Conservation (phyloP, 2,888 invertebrate species). For the Caenorhabditis imperialis region DNA sequence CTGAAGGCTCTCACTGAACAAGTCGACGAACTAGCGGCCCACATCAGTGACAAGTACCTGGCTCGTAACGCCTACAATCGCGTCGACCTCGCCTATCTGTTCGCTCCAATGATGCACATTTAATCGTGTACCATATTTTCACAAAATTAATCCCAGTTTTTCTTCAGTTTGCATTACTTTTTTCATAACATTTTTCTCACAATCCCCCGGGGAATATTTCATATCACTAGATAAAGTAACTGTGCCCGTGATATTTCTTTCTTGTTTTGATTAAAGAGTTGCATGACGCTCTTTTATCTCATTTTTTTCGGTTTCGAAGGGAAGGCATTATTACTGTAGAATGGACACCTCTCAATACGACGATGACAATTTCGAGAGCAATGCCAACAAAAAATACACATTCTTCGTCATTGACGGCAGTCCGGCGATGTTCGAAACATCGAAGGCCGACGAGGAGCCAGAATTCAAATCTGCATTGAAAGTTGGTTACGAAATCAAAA, state of each 20-base stretch:
- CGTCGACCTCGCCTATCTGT: constrained; percentile 65
- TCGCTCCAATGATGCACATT: constrained; percentile 66
- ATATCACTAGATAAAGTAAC: no score
- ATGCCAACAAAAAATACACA: constrained; percentile 51
- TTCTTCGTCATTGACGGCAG: constrained; percentile 57
- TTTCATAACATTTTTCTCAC: no score
- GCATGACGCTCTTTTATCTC: no score
- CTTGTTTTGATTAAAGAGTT: no score
- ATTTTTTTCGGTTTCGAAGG: no score
- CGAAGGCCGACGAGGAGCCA: constrained; percentile 15
- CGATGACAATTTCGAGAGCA: constrained; percentile 22
- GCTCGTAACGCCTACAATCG: constrained; percentile 62
- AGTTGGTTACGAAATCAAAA: background rate
- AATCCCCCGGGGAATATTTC: no score
- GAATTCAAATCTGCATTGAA: constrained; percentile 25
- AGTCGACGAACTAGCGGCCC: constrained; percentile 19
- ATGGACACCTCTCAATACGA: constrained; percentile 38
- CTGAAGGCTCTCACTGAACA: constrained; percentile 17
- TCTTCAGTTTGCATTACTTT: no score
- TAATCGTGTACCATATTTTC: constrained; percentile 32
- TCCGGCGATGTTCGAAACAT: constrained; percentile 46
- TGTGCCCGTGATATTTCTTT: no score
- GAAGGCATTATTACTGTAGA: background rate
- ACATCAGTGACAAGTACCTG: constrained; percentile 51
- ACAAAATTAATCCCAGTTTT: background rate